Evolutionary conservation across 2,888 invertebrate genomes (phyloP).

Genomic region (Hemithea aestivaria): DNA sequence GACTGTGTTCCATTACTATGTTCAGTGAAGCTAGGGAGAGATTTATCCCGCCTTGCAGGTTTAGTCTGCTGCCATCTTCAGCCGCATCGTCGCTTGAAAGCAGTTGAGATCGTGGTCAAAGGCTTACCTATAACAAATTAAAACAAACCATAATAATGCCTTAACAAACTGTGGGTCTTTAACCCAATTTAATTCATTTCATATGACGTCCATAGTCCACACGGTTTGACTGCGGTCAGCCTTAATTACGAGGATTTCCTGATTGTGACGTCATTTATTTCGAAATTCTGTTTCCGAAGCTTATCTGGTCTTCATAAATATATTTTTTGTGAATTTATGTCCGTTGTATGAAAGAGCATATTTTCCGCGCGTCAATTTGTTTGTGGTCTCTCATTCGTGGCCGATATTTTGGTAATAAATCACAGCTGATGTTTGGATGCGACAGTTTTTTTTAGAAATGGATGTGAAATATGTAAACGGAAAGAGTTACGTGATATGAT

Average conservation of each 20-base stretch:
- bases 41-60: no score
- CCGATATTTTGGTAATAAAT: constrained; percentile 51
- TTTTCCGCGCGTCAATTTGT: constrained; percentile 35
- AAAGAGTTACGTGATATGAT: no score
- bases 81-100: no score
- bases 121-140: no score
- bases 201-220: not conserved
- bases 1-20: no score
- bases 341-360: constrained; percentile 30
- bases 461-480: constrained; percentile 32
- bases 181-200: not conserved
- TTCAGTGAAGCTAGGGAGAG: no score
- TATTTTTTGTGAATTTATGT: constrained; percentile 31
- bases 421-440: constrained; percentile 42
- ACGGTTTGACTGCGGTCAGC: constrained; percentile 1
- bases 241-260: not conserved
- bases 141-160: no score
- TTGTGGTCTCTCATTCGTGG: constrained; percentile 25
- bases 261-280: constrained; percentile 29
- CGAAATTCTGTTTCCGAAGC: constrained; percentile 25
- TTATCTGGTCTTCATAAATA: constrained; percentile 14
- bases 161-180: no score
- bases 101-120: no score
- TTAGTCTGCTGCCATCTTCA: no score
- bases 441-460: constrained; percentile 45